These are phyloP conservation scores for Aldabrachelys gigantea DNA, from an alignment of 2,113 vertebrate genomes.

Conservation along the genomic window DNA sequence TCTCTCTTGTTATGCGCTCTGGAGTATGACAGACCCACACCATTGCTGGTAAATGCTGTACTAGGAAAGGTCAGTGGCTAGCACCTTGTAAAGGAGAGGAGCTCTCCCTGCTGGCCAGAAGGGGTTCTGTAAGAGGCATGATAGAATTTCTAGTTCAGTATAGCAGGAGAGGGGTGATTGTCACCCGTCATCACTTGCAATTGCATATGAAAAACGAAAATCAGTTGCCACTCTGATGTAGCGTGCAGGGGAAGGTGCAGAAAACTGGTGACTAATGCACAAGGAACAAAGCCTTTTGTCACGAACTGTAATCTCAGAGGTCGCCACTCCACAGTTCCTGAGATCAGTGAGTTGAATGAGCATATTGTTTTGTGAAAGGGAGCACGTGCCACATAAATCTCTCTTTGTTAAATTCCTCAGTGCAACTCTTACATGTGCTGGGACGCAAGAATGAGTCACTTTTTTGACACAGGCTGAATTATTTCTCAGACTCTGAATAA, in stretches of 20 bases:
- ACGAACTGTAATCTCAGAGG: not conserved
- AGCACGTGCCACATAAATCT: not conserved
- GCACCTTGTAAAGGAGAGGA: not conserved
- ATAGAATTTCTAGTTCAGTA: not conserved
- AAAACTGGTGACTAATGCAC: not conserved
- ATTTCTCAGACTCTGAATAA: not conserved
- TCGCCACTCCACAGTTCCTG: not conserved
- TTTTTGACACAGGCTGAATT: not conserved
- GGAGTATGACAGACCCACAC: not conserved
- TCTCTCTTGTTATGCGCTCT: not conserved
- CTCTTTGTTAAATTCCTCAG: not conserved
- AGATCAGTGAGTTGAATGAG: not conserved
- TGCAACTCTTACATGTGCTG: not conserved
- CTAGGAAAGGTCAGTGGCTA: not conserved
- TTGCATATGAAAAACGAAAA: not conserved
- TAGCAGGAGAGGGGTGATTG: not conserved
- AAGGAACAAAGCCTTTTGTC: not conserved
- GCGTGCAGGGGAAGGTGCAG: not conserved
- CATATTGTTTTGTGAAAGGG: not conserved
- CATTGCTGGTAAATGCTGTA: not conserved
- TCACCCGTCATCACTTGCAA: not conserved
- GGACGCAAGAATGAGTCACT: not conserved
- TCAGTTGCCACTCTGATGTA: not conserved
- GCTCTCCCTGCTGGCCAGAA: conserved; percentile 36
- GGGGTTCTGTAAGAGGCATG: not conserved